Evolutionary conservation across 2,797 vertebrate species (phyloP).

Genomic region (Micromesistius poutassou): DNA sequence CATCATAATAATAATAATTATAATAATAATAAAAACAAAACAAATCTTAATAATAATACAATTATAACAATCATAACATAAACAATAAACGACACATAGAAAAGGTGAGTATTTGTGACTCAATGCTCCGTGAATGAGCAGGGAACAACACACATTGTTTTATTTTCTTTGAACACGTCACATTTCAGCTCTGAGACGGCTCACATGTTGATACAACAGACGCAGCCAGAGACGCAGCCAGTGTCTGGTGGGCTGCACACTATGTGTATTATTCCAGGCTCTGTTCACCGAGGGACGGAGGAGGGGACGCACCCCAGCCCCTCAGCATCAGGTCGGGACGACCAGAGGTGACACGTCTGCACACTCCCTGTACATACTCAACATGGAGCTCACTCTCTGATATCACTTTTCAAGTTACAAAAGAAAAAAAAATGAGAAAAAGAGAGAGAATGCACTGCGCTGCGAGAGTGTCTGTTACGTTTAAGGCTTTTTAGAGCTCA

Average conservation of each 20-base stretch:
- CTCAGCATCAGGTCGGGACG: constrained; percentile 83
- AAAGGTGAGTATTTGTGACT: constrained; percentile 47
- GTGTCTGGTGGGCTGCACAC: constrained; percentile 25
- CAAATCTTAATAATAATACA: constrained; percentile 57
- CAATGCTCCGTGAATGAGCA: constrained; percentile 7
- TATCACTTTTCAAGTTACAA: constrained; percentile 95
- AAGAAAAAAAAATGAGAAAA: constrained; percentile 43
- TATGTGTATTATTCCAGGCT: constrained; percentile 18
- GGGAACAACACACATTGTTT: constrained; percentile 18
- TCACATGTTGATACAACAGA: not conserved
- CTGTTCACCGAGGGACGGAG: not conserved
- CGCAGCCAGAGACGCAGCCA: not conserved
- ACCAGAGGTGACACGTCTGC: constrained; percentile 85
- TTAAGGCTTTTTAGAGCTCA: constrained; percentile 99
- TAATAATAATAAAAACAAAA: constrained; percentile 58
- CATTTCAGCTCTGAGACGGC: not conserved
- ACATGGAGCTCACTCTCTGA: constrained; percentile 90
- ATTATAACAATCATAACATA: constrained; percentile 67
- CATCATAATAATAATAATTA: constrained; percentile 41
- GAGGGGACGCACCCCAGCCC: constrained; percentile 37
- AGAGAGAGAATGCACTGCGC: constrained; percentile 82
- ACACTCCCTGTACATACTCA: constrained; percentile 92
- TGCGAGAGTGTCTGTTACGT: constrained; percentile 92
- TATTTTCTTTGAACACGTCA: constrained; percentile 20
- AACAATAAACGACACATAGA: constrained; percentile 79